Conservation (phyloP, 2,797 vertebrate genomes). For the Mormyrus proboscirostris region DNA sequence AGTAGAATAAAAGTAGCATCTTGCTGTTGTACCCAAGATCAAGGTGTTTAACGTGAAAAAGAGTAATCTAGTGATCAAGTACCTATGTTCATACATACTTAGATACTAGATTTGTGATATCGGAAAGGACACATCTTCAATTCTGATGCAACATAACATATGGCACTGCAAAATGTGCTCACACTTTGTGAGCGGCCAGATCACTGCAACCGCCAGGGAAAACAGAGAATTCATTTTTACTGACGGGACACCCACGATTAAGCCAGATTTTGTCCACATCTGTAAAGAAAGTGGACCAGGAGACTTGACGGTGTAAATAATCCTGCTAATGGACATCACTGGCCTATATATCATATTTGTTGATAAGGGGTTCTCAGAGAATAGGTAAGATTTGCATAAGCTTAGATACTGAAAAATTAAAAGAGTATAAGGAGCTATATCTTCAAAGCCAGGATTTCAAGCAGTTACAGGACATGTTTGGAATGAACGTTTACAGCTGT, state of each 20-base stretch:
- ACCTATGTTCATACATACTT: not conserved
- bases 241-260: not conserved
- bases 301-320: not conserved
- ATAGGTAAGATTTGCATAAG: not conserved
- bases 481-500: not conserved
- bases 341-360: not conserved
- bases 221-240: not conserved
- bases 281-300: not conserved
- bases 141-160: not conserved
- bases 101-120: not conserved
- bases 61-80: not conserved
- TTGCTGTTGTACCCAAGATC: not conserved
- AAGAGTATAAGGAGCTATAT: not conserved
- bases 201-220: not conserved
- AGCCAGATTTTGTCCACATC: not conserved
- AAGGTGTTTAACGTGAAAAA: not conserved
- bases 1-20: not conserved
- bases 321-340: not conserved
- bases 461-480: not conserved
- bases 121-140: not conserved
- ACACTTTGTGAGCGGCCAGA: not conserved
- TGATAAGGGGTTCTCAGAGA: not conserved
- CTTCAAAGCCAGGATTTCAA: not conserved
- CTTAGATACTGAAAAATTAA: not conserved
- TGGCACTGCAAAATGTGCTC: not conserved